Percentiles rank a stretch among this genome's conserved stretches.
phyloP scores from a whole-genome alignment of 2,888 invertebrate genomes.

The Drosophila phalerata region DNA sequence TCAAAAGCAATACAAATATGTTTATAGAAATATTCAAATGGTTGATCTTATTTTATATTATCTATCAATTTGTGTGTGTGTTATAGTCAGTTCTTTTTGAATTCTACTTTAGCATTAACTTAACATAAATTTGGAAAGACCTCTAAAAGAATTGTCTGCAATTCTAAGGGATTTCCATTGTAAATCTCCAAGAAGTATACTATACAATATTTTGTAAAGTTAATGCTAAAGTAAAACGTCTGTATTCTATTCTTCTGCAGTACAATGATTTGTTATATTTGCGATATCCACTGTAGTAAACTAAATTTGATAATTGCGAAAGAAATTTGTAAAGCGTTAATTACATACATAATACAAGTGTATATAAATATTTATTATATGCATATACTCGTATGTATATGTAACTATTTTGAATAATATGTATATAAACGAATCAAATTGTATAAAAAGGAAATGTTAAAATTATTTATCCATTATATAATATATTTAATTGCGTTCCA shows the following conservation, averaged over 20 bases:
- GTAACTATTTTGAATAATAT: slow-evolving; percentile 40
- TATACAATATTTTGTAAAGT: not conserved
- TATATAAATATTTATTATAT: slow-evolving; percentile 26
- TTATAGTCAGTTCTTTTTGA: too few relatives aligned
- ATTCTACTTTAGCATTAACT: not conserved
- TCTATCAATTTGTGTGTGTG: not conserved
- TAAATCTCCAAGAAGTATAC: not conserved
- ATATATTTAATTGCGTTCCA: slow-evolving; percentile 23
- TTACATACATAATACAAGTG: slow-evolving; percentile 47
- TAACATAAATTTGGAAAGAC: not conserved
- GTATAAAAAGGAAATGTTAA: slow-evolving; percentile 31
- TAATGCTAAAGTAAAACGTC: not conserved
- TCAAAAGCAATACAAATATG: slow-evolving; percentile 47
- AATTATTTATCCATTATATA: slow-evolving; percentile 45
- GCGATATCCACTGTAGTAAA: slow-evolving; percentile 56
- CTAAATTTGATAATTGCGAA: slow-evolving; percentile 34
- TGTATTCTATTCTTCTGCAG: slow-evolving; percentile 3
- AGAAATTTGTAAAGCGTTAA: slow-evolving; percentile 54
- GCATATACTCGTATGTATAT: slow-evolving; percentile 33
- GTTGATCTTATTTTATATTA: slow-evolving; percentile 3
- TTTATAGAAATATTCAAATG: slow-evolving; percentile 18
- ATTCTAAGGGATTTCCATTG: not conserved
- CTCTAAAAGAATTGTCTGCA: not conserved
- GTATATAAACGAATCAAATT: slow-evolving; percentile 40
- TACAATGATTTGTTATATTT: slow-evolving; percentile 32